Evolutionary conservation across 1,140 invertebrate genomes (phyloP), one percentile per base, ranked within the genome.

Genomic region (Panagrolaimus sp.): DNA sequence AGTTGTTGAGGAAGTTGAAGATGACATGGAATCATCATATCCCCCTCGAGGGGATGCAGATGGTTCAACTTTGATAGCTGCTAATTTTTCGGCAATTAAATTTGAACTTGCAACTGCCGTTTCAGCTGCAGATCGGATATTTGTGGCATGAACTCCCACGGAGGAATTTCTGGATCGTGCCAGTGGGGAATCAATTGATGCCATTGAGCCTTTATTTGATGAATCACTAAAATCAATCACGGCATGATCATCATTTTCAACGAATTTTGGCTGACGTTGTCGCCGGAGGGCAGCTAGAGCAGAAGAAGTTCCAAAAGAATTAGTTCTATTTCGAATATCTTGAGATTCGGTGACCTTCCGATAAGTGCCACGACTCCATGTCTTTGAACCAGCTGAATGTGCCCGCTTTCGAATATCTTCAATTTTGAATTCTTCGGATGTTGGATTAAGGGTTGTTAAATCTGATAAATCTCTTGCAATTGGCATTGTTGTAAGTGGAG

Each of bases 351-450:
- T 28, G 14, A 58, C 28, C n/a, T 58, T 58, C 52, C 52, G 52
- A 58, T 58, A 28, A 12, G 28, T 12, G 2, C 52, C 52, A 21
- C 21, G 2, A 12, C 14, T 58, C 52, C 52, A 58, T 58, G 52
- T 58, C 28, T 58, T 58, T 21, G 21, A 26, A 28, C 52, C 52
- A 58, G 52, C 52, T 5, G 52, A 58, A 58, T 58, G 52, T 21
- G 52, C 52, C 2, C 52, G 52, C 17, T 58, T 58, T 26, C 52
- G 52, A 24, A 58, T 58, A 28, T 58, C 52, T n/a, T 28, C 52
- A 38, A 38, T 38, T 38, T 38, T 38, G 7, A 38, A 38, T 26
- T 12, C 14, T 58, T 58, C 52, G 8, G 15, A 12, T 1, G 52
- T 58, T 12, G 52, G 52, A 58, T 26, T 58, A 21, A 58, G 28